Evolutionary conservation across 2,888 invertebrate genomes (phyloP), one percentile per base, ranked within the genome.

Genomic region (Pristionchus exspectatus): DNA sequence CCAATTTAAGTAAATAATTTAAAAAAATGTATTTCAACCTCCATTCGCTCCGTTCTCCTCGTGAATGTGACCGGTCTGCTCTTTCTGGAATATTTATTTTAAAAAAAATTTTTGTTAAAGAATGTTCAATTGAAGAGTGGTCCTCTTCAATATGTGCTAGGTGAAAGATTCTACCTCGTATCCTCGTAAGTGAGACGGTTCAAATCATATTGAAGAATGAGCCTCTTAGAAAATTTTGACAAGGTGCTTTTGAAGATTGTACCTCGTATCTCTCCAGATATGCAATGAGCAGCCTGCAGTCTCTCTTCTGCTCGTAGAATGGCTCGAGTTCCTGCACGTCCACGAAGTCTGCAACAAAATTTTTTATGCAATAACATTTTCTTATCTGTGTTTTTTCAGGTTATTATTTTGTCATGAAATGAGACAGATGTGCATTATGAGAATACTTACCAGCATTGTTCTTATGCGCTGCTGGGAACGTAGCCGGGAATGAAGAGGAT

Each of bases 261-360:
- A 59, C 87, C 74, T 88, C 90, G 59, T 90, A 90, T 74, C 87
- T 88, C 85, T 92, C 91, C 89, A 94, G 89, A 83, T 94, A 93
- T 27, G 90, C 89, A 14, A 94, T 91, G 33, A 94, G 90, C 21
- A 93, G 91, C 16, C 90, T 89, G 89, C 93, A 94, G 81, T 92
- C 92, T 44, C 92, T 86, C 84, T 94, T 94, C 87, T 93, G 92
- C 84, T 94, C 93, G 86, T 90, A 92, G 87, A 93, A 94, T 44
- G 93, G 94, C 89, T 94, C 94, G 27, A 94, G 90, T 83, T 92
- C 92, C 38, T 94, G 93, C 9, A 90, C 92, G 18, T 92, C 92
- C 30, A 91, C 77, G 12, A 89, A 88, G 18, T 88, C 89, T 88
- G 90, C 0, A 86, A 66, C 24, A 16, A 69, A 87, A 44, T 44